phyloP scores from a whole-genome alignment of 30 jellyfish, hydroid and myxozoan genomes.

The Nemopilema nomurai region DNA sequence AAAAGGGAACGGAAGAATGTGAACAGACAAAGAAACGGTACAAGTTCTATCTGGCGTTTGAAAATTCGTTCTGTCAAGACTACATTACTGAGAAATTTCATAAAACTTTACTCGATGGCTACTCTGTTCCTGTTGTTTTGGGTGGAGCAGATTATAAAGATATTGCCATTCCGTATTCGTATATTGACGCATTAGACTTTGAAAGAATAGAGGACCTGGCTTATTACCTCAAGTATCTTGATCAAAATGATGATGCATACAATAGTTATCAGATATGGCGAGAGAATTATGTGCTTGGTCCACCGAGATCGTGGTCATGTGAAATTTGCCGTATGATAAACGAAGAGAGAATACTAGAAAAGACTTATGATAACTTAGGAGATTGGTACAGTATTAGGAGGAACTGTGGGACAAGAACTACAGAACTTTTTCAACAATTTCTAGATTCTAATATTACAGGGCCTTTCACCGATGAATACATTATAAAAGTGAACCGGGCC shows the following conservation, averaged over 20 bases:
- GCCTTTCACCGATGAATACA: background rate
- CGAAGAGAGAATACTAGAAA: conserved; percentile 12
- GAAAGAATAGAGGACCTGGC: conserved; percentile 76
- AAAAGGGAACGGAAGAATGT: conserved; percentile 56
- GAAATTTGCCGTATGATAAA: conserved; percentile 79
- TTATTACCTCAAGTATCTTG: conserved; percentile 63
- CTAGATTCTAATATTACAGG: background rate
- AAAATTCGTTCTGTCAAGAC: conserved; percentile 80
- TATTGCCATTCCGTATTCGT: conserved; percentile 69
- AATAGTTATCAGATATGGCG: conserved; percentile 73
- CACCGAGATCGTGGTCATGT: conserved; percentile 85
- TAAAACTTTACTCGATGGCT: conserved; percentile 74
- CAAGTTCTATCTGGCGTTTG: conserved; percentile 87
- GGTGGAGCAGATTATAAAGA: conserved; percentile 86
- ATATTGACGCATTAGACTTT: conserved; percentile 63
- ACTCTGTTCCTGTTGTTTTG: conserved; percentile 82
- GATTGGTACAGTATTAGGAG: conserved; percentile 69
- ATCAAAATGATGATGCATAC: conserved; percentile 83
- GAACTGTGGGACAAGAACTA: conserved; percentile 58
- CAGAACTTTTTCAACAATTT: background rate
- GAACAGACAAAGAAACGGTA: conserved; percentile 48
- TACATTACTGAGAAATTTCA: conserved; percentile 73
- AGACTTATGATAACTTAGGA: conserved; percentile 64
- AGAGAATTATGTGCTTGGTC: conserved; percentile 56
- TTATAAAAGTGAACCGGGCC: no score